phyloP scores from a whole-genome alignment of 1,140 invertebrate species.

The Sitobion miscanthi region DNA sequence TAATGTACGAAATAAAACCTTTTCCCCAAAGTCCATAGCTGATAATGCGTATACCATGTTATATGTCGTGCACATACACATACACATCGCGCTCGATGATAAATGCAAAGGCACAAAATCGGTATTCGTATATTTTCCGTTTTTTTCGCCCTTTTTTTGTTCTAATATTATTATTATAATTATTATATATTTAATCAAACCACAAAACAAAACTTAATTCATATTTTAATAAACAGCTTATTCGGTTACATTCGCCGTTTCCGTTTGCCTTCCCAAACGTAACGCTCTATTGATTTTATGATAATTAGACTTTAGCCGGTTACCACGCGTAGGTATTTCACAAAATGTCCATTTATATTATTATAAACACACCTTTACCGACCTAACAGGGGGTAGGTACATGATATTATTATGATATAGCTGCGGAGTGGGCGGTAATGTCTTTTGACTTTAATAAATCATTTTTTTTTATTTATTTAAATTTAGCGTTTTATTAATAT shows the following conservation, averaged over 20 bases:
- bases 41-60: not conserved
- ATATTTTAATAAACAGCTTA: not conserved
- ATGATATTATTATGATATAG: not conserved
- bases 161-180: not conserved
- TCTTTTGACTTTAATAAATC: constrained; percentile 18
- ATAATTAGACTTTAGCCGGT: constrained; percentile 14
- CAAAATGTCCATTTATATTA: constrained; percentile 29
- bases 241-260: not conserved
- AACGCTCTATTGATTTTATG: constrained; percentile 26
- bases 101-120: not conserved
- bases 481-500: not conserved
- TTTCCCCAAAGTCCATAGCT: not conserved
- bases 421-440: not conserved
- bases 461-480: constrained; percentile 12
- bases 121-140: not conserved
- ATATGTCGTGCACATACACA: not conserved
- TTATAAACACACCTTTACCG: not conserved
- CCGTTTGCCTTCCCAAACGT: not conserved
- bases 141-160: not conserved
- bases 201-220: not conserved
- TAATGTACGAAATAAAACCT: not conserved
- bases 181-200: not conserved
- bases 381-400: not conserved
- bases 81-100: not conserved
- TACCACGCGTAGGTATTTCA: not conserved